Conservation (phyloP, 2,113 vertebrate genomes). For the Uria lomvia region DNA sequence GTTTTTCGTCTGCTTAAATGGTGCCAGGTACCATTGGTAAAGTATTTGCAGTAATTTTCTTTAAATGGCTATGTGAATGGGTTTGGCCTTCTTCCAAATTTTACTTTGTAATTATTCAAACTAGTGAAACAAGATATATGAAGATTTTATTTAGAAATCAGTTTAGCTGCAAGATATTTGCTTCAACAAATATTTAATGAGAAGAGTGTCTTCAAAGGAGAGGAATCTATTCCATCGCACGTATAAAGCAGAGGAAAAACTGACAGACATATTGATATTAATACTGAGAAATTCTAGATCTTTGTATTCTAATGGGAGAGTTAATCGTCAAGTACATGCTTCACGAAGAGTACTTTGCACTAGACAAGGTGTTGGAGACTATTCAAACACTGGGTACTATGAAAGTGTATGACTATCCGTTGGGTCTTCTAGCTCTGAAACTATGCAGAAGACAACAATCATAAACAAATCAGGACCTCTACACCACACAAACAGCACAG, state of each 20-base stretch:
- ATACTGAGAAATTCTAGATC: not conserved
- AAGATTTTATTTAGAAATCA: not conserved
- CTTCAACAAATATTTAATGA: not conserved
- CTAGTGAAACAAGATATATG: not conserved
- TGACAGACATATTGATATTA: not conserved
- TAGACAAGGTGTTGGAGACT: not conserved
- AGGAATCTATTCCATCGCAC: not conserved
- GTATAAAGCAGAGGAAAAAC: not conserved
- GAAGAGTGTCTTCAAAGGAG: not conserved
- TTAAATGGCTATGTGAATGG: not conserved
- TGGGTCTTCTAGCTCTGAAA: not conserved
- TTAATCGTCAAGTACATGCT: not conserved
- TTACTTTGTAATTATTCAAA: not conserved
- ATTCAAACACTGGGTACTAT: not conserved
- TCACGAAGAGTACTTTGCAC: not conserved
- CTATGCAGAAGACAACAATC: not conserved
- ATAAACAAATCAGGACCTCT: not conserved
- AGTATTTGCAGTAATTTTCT: not conserved
- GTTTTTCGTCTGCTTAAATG: not conserved
- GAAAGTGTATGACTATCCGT: not conserved
- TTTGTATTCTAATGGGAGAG: not conserved
- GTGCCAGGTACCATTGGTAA: not conserved
- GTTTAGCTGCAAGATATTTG: not conserved
- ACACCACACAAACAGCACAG: not conserved
- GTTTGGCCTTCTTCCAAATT: not conserved